Base-by-base conservation (phyloP, 2,113 vertebrate genomes). In the Narcine bancroftii region DNA sequence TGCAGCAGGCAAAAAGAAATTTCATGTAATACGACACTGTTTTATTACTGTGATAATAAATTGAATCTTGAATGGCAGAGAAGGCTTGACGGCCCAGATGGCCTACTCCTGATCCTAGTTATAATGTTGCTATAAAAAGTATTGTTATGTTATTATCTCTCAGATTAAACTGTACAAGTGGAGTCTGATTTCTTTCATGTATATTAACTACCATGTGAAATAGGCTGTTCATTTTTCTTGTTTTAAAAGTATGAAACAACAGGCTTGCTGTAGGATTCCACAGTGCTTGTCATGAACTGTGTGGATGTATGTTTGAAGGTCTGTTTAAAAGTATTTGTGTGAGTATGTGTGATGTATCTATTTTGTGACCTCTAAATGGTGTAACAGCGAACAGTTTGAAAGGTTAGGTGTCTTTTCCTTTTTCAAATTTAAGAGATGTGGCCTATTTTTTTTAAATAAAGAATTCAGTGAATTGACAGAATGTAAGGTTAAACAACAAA, bases 401-500 rank as follows among this genome's bases (percentile, higher is more conserved):
- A 26, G 65, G 65, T 87, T 87, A 26, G 65, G 33, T 71, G 47
- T 91, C 24, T 47, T 91, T 36, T 33, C 10, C 39, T 17, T 15
- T 69, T 66, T 69, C 17, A 47, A 45, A 91, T 24, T 47, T 29
- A n/a, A 15, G n/a, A 24, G 36, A 24, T 2, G 10, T 13, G 60
- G 5, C 75, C 33, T n/a, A 63, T 60, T 92, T 56, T 45, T 42
- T 26, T 60, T 9, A 77, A 13, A 93, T 36, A 66, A 89, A 24
- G 92, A 72, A 42, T 92, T 45, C 69, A 79, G 93, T 85, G 50
- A 85, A 87, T 53, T 60, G 53, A 81, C 93, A 91, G 79, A 92
- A 6, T 66, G 45, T 85, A 94, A 93, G 0, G 47, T 89, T 92
- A 47, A 92, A 26, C 10, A 72, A 69, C 89, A 92, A 92, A 92